Conservation (phyloP, 2,113 vertebrate genomes). For the Tragelaphus strepsiceros region DNA sequence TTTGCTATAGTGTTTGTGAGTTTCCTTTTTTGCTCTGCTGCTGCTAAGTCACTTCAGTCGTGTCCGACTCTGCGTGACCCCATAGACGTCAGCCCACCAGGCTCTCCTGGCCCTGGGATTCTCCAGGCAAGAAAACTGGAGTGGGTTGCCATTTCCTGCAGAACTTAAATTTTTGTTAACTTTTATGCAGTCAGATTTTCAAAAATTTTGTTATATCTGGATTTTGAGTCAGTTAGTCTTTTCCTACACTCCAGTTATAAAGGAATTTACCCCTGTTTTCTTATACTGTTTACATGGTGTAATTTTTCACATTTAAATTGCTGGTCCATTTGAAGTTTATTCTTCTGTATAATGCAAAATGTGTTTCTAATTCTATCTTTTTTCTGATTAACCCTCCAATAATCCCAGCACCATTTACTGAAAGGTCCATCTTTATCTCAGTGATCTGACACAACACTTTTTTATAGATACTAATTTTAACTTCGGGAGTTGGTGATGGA, state of each 20-base stretch:
- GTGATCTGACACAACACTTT: background rate
- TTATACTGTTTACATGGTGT: background rate
- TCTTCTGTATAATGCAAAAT: background rate
- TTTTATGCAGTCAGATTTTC: background rate
- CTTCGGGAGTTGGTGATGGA: no score
- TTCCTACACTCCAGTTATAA: background rate
- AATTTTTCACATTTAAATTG: conserved; percentile 9
- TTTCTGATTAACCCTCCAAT: background rate
- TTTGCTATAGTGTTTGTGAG: background rate
- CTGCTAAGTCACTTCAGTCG: no score
- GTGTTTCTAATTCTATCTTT: background rate
- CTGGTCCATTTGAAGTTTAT: background rate
- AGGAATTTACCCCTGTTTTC: background rate
- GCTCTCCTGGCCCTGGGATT: no score
- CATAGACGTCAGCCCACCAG: no score
- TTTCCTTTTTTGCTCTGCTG: background rate
- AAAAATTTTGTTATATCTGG: background rate
- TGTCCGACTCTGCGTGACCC: no score
- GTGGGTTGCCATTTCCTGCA: background rate
- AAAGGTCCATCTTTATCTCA: background rate
- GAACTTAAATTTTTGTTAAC: background rate
- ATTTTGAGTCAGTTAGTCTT: background rate
- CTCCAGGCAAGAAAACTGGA: no score
- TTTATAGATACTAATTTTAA: background rate
- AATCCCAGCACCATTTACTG: background rate